A percentile compares a stretch with the other conserved stretches of the same genome.
These are phyloP conservation scores for Aeoliscus strigatus DNA, from an alignment of 2,797 vertebrate species.

Conservation along the genomic window DNA sequence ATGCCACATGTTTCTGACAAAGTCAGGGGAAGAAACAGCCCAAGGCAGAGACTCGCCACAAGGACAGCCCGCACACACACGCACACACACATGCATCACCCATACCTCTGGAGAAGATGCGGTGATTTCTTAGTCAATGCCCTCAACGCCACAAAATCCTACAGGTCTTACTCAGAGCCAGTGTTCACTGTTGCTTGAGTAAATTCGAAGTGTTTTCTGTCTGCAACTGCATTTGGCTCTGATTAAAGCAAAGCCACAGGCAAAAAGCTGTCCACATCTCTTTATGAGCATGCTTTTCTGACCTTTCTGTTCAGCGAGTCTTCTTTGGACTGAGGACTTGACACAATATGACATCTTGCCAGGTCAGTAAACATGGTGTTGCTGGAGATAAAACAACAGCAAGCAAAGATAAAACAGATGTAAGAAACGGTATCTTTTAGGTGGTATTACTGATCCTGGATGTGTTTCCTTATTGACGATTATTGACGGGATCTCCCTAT, in stretches of 20 bases:
- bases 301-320: slow-evolving; percentile 79
- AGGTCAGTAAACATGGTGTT: slow-evolving; percentile 77
- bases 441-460: slow-evolving; percentile 12
- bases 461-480: not conserved
- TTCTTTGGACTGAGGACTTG: slow-evolving; percentile 75
- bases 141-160: slow-evolving; percentile 60
- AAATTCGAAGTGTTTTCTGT: slow-evolving; percentile 77
- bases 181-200: slow-evolving; percentile 76
- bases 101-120: slow-evolving; percentile 59
- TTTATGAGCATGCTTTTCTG: slow-evolving; percentile 79
- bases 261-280: slow-evolving; percentile 77
- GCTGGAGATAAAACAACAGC: slow-evolving; percentile 49
- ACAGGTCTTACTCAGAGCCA: slow-evolving; percentile 74
- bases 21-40: slow-evolving; percentile 55
- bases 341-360: slow-evolving; percentile 79
- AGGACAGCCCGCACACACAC: slow-evolving; percentile 28
- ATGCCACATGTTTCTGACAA: slow-evolving; percentile 63
- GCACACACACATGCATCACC: slow-evolving; percentile 12
- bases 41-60: slow-evolving; percentile 48
- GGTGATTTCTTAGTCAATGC: slow-evolving; percentile 73
- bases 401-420: slow-evolving; percentile 35
- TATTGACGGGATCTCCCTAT: too few species aligned
- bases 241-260: slow-evolving; percentile 78
- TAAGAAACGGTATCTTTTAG: slow-evolving; percentile 10
- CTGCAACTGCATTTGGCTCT: slow-evolving; percentile 73